These are phyloP conservation scores for Azorinus chamasolen DNA, from an alignment of 2,888 invertebrate genomes.

Conservation along the genomic window DNA sequence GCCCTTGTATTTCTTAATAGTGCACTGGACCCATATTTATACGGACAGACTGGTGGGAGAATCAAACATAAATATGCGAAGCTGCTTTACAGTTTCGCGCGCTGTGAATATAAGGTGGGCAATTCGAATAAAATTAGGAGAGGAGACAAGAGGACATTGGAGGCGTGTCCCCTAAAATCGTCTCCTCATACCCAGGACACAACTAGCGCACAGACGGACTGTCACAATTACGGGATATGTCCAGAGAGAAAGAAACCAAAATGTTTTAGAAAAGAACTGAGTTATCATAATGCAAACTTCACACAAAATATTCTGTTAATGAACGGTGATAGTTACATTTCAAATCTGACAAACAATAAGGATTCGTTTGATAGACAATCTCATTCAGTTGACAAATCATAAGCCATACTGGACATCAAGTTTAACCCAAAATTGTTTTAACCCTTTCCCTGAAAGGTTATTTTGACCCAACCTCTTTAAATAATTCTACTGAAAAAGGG, in stretches of 20 bases:
- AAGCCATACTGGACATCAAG: no score
- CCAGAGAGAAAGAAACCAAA: no score
- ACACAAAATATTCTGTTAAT: slow-evolving; percentile 20
- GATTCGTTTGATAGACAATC: no score
- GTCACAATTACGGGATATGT: slow-evolving; percentile 8
- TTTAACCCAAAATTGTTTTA: no score
- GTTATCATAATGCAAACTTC: slow-evolving; percentile 25
- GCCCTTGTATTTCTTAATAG: slow-evolving; percentile 80
- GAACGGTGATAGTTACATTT: neutral
- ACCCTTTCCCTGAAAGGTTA: no score
- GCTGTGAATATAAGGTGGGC: slow-evolving; percentile 35
- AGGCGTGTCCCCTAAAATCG: slow-evolving; percentile 25
- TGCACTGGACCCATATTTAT: slow-evolving; percentile 79
- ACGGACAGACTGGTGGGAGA: slow-evolving; percentile 74
- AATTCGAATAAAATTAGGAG: slow-evolving; percentile 13
- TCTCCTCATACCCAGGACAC: slow-evolving; percentile 43
- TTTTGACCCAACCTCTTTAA: no score
- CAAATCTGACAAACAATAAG: no score
- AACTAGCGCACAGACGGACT: slow-evolving; percentile 21
- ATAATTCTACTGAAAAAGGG: no score
- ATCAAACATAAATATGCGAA: slow-evolving; percentile 67
- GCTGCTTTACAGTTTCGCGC: slow-evolving; percentile 40
- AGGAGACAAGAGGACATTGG: slow-evolving; percentile 19
- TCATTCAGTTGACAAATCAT: no score
- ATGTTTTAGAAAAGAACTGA: slow-evolving; percentile 3